Evolutionary conservation across 2,888 invertebrate species (phyloP), one percentile per base, ranked within the genome.

Genomic region (Zele albiditarsus): DNA sequence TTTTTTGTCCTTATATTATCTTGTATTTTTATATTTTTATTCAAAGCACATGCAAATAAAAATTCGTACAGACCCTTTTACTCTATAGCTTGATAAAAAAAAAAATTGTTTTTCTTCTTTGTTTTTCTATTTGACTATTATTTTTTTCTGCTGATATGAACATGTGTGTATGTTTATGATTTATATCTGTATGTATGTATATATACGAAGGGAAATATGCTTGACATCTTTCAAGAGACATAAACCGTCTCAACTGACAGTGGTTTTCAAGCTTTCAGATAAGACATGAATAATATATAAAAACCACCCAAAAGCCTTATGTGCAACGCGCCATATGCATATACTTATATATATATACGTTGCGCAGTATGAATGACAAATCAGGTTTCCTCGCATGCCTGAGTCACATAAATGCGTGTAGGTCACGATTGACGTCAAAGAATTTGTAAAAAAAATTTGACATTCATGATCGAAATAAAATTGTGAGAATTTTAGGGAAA

Each of bases 231-330:
- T 27, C 25, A 27, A 53, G 53, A 14, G 60, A 60, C 28, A 25
- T 27, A 60, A 25, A 27, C 27, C 25, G 28, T 25, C 60, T 60
- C 12, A 60, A 27, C 60, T 60, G 60, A 28, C 60, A 60, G 60
- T 60, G 53, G 53, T 60, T 27, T 28, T 28, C 60, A 27, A 60
- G 60, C 28, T 14, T 27, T 16, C 14, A 60, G 60, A 60, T 60
- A 86, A 87, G 85, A 84, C 84, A 86, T 86, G 87, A 87, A 87
- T 86, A 87, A 87, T 87, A 84, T 86, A 87, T 79, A 78, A 80
- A 82, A 80, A 83, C 83, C 82, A 82, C 82, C 60, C 12, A 78
- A 80, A 81, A 81, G 81, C 82, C 84, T 82, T 80, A 83, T 84
- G 42, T 65, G 70, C 20, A 10, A 10, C n/a, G 20, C 20, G 20